phyloP scores from a whole-genome alignment of 2,888 invertebrate genomes.

The Ametastegia equiseti region DNA sequence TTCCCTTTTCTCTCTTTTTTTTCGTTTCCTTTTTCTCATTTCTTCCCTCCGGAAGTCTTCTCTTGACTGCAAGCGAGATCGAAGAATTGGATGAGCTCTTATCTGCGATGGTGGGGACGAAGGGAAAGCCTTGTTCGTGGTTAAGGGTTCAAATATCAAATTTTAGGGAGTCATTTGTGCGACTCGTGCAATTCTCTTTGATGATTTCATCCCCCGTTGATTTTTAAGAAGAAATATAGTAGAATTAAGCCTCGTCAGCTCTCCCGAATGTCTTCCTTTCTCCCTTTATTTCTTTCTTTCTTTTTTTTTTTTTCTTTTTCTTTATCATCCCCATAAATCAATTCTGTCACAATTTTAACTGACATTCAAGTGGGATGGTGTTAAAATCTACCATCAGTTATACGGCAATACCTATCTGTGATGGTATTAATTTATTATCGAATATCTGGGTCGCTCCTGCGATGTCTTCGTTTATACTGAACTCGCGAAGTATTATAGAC shows the following conservation, averaged over 20 bases:
- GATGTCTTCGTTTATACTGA: background rate
- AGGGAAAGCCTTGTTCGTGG: background rate
- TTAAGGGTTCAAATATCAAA: constrained; percentile 1
- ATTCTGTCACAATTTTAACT: background rate
- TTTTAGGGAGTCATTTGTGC: background rate
- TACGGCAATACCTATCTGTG: too few species aligned
- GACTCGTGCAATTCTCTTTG: background rate
- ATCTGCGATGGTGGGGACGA: background rate
- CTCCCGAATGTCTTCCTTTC: too few species aligned
- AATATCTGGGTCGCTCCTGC: background rate
- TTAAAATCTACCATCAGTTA: background rate
- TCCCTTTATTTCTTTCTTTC: too few species aligned
- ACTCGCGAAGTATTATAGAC: background rate
- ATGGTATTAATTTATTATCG: constrained; percentile 5
- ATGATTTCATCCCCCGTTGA: too few species aligned
- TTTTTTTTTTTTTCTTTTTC: background rate
- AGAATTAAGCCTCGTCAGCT: constrained; percentile 4
- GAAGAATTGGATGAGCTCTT: background rate
- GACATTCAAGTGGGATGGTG: background rate
- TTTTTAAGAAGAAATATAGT: background rate
- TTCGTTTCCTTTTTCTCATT: background rate
- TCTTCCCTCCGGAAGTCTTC: background rate
- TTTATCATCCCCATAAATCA: constrained; percentile 18
- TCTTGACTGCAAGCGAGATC: background rate
- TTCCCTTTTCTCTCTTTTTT: background rate